Evolutionary conservation across 2,888 invertebrate genomes (phyloP), one percentile per base, ranked within the genome.

Genomic region (Branchipolynoe longqiensis): DNA sequence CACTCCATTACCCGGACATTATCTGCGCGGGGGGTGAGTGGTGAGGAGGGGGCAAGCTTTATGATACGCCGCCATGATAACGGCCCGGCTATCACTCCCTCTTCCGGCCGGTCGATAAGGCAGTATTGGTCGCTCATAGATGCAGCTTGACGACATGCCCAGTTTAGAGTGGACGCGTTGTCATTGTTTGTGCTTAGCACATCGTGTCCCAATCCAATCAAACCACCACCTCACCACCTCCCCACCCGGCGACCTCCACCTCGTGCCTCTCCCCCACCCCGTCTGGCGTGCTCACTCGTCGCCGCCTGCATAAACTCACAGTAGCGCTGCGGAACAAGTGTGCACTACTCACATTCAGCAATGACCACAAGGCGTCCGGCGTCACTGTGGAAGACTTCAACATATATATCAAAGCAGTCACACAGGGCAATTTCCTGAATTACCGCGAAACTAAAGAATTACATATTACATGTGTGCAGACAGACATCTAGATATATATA

Each of bases 31-130:
- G n/a, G n/a, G n/a, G n/a, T n/a, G n/a, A n/a, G n/a, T n/a, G n/a
- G n/a, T n/a, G n/a, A n/a, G n/a, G n/a, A n/a, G n/a, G n/a, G n/a
- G 62, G 28, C 62, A 1, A 25, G 62, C 62, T 62, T 62, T 62
- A 62, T 62, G 62, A 62, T 62, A 31, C 62, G 14, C 25, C 31
- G 6, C n/a, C 14, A 31, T 31, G 62, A 62, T 62, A 62, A 62
- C 62, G 28, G n/a, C 62, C 1, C 3, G 31, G 62, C 62, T 62
- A 62, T 62, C 62, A 62, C n/a, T 18, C 28, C 28, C 62, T 62
- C 62, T 31, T 62, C 62, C 12, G 62, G n/a, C 28, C 12, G 25
- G n/a, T 62, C 62, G 62, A 62, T 62, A 62, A 62, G 31, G 62
- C n/a, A 14, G 28, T 31, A 31, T 62, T 62, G 31, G 62, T 25